Percentiles rank a stretch among this genome's conserved stretches.
phyloP scores from a whole-genome alignment of 2,113 vertebrate species.

The Tor tambroides region DNA sequence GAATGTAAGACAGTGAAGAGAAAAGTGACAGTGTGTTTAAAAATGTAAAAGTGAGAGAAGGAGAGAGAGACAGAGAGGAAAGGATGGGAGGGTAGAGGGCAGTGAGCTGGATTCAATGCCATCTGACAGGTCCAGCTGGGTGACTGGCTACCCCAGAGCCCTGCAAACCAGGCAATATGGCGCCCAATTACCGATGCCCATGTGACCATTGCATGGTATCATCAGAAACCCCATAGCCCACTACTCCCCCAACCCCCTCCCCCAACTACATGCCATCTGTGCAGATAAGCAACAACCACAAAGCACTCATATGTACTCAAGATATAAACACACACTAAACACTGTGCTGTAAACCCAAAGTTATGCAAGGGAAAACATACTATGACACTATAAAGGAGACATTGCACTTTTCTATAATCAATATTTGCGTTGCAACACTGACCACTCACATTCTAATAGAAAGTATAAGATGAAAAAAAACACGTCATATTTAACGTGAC shows the following conservation, averaged over 20 bases:
- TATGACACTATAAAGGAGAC: not conserved
- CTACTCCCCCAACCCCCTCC: constrained; percentile 9
- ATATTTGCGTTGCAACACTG: not conserved
- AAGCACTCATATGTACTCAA: constrained; percentile 69
- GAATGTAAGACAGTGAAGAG: constrained; percentile 5
- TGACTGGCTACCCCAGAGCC: constrained; percentile 77
- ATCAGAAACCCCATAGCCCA: constrained; percentile 58
- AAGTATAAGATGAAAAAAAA: not conserved
- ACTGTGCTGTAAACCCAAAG: constrained; percentile 30
- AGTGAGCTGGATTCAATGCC: constrained; percentile 81
- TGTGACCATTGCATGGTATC: constrained; percentile 77
- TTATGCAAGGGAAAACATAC: not conserved
- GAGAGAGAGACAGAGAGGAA: constrained; percentile 62
- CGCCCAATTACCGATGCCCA: constrained; percentile 82
- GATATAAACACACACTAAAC: constrained; percentile 59
- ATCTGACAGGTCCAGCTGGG: constrained; percentile 84
- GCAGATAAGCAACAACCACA: constrained; percentile 79
- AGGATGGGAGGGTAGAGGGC: constrained; percentile 67
- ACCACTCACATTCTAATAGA: not conserved
- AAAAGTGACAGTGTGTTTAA: not conserved
- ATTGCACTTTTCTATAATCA: not conserved
- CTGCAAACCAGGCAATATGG: constrained; percentile 81
- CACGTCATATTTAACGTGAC: not conserved
- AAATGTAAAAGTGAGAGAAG: constrained; percentile 33
- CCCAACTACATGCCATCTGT: constrained; percentile 77